Evolutionary conservation across 2,888 invertebrate species (phyloP).

Genomic region (Lycaena phlaeas): DNA sequence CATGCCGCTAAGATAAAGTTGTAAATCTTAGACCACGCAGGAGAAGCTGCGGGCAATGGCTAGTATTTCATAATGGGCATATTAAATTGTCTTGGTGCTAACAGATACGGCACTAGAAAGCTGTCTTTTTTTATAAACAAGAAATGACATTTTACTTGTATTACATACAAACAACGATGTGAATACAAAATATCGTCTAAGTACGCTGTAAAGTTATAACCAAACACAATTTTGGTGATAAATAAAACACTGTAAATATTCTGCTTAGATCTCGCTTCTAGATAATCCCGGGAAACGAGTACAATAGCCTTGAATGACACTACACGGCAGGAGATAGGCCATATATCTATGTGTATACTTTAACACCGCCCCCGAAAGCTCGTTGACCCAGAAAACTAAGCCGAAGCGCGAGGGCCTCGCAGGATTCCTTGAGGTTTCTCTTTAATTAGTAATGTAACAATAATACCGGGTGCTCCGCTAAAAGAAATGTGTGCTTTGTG

Average conservation of each 20-base stretch:
- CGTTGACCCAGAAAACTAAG: constrained; percentile 26
- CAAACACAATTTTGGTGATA: no score
- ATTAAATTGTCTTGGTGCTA: no score
- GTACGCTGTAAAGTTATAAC: no score
- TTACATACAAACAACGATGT: no score
- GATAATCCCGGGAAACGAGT: constrained; percentile 19
- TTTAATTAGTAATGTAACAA: constrained; percentile 13
- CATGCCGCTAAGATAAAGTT: no score
- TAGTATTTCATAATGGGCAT: no score
- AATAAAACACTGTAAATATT: constrained; percentile 7
- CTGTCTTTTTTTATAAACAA: no score
- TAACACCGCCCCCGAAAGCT: constrained; percentile 22
- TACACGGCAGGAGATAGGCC: constrained; percentile 16
- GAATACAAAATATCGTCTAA: no score
- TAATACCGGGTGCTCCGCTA: constrained; percentile 1
- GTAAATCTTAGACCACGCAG: no score
- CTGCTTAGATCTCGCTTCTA: constrained; percentile 9
- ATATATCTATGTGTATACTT: constrained; percentile 19
- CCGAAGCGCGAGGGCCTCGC: constrained; percentile 10
- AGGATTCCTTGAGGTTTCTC: constrained; percentile 12
- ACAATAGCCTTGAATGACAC: constrained; percentile 22
- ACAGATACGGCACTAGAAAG: no score
- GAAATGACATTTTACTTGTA: no score
- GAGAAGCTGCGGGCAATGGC: no score
- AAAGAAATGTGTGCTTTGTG: background rate